Base-by-base conservation (phyloP, 1,140 invertebrate species). In the Matsumurasca onukii region DNA sequence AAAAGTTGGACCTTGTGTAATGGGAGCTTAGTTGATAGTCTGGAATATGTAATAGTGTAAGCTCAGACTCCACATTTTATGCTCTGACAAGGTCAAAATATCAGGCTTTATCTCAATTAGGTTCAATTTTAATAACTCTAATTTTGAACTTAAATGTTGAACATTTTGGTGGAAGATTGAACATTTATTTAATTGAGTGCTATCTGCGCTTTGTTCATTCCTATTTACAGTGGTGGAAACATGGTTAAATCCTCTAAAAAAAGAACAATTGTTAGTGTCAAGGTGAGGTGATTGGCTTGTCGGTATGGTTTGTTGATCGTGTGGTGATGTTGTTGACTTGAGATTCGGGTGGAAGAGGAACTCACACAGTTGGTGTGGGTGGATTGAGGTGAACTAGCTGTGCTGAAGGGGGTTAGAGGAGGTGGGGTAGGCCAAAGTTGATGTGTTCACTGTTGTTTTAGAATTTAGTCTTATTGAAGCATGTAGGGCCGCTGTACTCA, bases 121-220 rank as follows among this genome's bases (percentile, higher is more conserved):
- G 27, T 61, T 61, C 15, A 61, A n/a, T 61, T 61, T 24, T 31
- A 61, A 61, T 17, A 61, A 24, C 27, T 61, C 57, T 3, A 61
- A 22, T 61, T 31, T 25, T 24, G 57, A 61, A 29, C 25, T 25
- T 61, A 61, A 27, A 27, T 61, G 57, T 61, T 61, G 57, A 27
- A 61, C 57, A 24, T 61, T 61, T 61, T 61, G 57, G 31, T 61
- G 57, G 25, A 61, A 61, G 20, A 61, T 61, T n/a, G 57, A 61
- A 27, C 34, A 39, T 39, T 39, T 39, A 39, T 9, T 39, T n/a
- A n/a, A n/a, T 39, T 39, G 34, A 39, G 34, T 5, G 34, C 34
- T 39, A 17, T 39, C 34, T 39, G 34, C 5, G 17, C 5, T 39
- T 9, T 39, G 5, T 39, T 39, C 34, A 5, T 9, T 9, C 5